These are phyloP conservation scores for Drosophila niveifrons DNA, from an alignment of 2,888 invertebrate genomes.

Conservation along the genomic window DNA sequence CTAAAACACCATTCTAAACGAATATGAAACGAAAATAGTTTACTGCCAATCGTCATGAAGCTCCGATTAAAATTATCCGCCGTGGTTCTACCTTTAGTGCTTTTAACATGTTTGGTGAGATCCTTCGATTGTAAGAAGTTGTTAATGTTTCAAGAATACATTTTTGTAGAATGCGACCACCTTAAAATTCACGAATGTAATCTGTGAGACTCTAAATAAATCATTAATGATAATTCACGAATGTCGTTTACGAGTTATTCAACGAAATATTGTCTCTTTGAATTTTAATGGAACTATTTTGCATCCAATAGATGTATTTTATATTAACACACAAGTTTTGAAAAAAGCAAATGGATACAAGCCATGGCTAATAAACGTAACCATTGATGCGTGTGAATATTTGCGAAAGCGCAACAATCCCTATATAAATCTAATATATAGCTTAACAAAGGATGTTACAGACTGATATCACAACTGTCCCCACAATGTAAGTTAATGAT, in stretches of 20 bases:
- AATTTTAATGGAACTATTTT: conserved; percentile 22
- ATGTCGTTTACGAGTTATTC: conserved; percentile 29
- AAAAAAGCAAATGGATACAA: conserved; percentile 36
- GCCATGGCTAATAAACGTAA: conserved; percentile 15
- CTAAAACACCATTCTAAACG: background rate
- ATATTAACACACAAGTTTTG: background rate
- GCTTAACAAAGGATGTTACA: conserved; percentile 1
- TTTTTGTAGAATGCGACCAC: conserved; percentile 1
- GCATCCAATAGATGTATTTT: background rate
- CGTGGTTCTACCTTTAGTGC: background rate
- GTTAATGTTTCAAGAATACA: background rate
- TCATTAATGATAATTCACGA: background rate
- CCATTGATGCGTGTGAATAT: conserved; percentile 15
- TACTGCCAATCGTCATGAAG: background rate
- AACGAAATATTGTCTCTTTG: conserved; percentile 5
- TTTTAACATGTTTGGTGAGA: conserved; percentile 3
- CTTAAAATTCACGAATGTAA: conserved; percentile 9
- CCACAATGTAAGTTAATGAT: background rate
- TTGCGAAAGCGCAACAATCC: conserved; percentile 1
- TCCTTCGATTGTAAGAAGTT: background rate
- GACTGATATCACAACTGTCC: conserved; percentile 20
- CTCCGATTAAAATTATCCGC: background rate
- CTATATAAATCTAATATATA: background rate
- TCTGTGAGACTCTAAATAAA: conserved; percentile 15
- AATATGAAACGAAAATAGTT: background rate